Percentiles rank a stretch among this genome's conserved stretches.
phyloP scores from a whole-genome alignment of 37 sponge, comb jelly and placozoan genomes.

The Cladorhizidae sp. region DNA sequence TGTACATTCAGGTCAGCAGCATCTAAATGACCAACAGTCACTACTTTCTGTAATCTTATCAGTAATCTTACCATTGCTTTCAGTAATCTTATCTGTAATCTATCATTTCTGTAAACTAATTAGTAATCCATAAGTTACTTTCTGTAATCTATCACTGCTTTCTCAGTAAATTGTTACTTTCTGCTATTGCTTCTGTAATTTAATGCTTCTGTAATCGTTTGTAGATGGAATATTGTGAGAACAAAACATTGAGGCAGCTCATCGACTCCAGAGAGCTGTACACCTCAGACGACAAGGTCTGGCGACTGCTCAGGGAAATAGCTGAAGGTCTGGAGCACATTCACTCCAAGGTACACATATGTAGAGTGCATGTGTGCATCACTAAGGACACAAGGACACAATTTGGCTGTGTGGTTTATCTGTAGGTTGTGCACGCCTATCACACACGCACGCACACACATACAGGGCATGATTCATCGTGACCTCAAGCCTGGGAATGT shows the following conservation, averaged over 20 bases:
- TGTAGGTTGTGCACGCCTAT: no score
- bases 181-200: not conserved
- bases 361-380: not conserved
- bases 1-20: constrained; percentile 60
- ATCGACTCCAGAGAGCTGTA: constrained; percentile 76
- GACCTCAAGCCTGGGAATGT: constrained; percentile 98
- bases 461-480: constrained; percentile 88
- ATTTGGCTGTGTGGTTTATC: not conserved
- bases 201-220: not conserved
- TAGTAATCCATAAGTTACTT: not conserved
- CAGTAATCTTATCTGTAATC: no score
- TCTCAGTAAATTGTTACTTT: not conserved
- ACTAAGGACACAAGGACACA: no score
- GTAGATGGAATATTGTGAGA: constrained; percentile 99
- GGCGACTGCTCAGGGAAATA: constrained; percentile 90
- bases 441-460: not conserved
- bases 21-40: no score
- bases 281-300: constrained; percentile 50
- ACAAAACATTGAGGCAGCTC: constrained; percentile 83
- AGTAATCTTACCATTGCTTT: no score
- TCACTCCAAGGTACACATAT: constrained; percentile 72
- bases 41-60: no score
- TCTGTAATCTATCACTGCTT: not conserved
- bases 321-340: constrained; percentile 94
- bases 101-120: not conserved